Percentiles rank a stretch among this genome's conserved stretches.
These are phyloP conservation scores for Agapetus fuscipes DNA, from an alignment of 2,888 invertebrate species.

Conservation along the genomic window DNA sequence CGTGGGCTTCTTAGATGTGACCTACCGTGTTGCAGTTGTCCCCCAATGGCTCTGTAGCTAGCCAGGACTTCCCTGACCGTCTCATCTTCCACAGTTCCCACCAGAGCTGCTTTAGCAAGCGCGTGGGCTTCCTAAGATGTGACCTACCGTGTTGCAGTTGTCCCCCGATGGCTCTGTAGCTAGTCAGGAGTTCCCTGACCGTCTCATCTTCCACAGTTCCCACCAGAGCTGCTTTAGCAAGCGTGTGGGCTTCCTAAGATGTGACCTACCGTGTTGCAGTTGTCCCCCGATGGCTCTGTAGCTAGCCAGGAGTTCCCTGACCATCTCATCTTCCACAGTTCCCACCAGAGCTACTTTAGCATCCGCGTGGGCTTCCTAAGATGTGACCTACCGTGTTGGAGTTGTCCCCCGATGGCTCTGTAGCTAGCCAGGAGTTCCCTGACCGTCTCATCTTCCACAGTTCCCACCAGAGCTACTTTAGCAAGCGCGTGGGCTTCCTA, in stretches of 20 bases:
- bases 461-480: slow-evolving; percentile 54
- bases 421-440: slow-evolving; percentile 74
- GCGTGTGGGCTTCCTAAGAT: slow-evolving; percentile 62
- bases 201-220: slow-evolving; percentile 52
- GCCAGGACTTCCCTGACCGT: slow-evolving; percentile 67
- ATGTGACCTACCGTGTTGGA: slow-evolving; percentile 33
- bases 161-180: slow-evolving; percentile 81
- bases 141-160: slow-evolving; percentile 38
- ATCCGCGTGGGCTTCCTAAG: slow-evolving; percentile 64
- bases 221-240: slow-evolving; percentile 62
- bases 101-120: not conserved
- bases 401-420: slow-evolving; percentile 72
- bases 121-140: no score
- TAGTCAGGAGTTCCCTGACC: slow-evolving; percentile 65
- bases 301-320: slow-evolving; percentile 68
- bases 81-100: slow-evolving; percentile 47
- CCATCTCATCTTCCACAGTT: slow-evolving; percentile 50
- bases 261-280: slow-evolving; percentile 34
- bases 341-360: slow-evolving; percentile 58
- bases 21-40: slow-evolving; percentile 42
- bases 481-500: slow-evolving; percentile 67
- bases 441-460: slow-evolving; percentile 54
- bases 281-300: slow-evolving; percentile 80
- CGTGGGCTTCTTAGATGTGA: no score
- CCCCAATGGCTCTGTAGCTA: slow-evolving; percentile 80